These are phyloP conservation scores for Mesocricetus auratus DNA, from an alignment of 2,113 vertebrate species.

Conservation along the genomic window DNA sequence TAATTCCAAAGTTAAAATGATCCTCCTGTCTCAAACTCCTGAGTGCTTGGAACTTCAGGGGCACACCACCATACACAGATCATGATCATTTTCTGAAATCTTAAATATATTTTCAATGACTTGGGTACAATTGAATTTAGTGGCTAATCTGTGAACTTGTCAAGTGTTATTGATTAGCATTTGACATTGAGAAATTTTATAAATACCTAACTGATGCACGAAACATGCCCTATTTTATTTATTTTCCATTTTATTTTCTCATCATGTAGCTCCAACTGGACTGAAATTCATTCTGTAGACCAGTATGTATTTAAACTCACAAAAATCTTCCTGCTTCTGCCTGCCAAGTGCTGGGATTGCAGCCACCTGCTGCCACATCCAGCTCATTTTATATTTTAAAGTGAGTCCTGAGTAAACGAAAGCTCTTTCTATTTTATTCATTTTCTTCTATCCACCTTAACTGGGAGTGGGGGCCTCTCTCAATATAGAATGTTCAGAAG, in stretches of 20 bases:
- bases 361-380: background rate
- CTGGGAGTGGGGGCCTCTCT: background rate
- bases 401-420: constrained; percentile 1
- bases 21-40: background rate
- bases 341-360: background rate
- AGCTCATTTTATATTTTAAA: constrained; percentile 32
- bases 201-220: background rate
- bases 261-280: background rate
- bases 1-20: background rate
- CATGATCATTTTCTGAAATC: background rate
- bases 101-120: background rate
- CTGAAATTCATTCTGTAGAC: background rate
- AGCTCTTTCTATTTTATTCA: background rate
- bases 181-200: background rate
- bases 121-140: background rate
- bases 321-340: background rate
- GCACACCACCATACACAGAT: background rate
- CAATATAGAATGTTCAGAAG: background rate
- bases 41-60: background rate
- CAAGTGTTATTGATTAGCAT: constrained; percentile 30
- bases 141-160: constrained; percentile 3
- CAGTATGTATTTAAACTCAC: background rate
- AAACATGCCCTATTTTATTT: background rate
- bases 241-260: background rate
- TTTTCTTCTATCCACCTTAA: background rate